Base-by-base conservation (phyloP, 2,113 vertebrate species). In the Oreochromis aureus region DNA sequence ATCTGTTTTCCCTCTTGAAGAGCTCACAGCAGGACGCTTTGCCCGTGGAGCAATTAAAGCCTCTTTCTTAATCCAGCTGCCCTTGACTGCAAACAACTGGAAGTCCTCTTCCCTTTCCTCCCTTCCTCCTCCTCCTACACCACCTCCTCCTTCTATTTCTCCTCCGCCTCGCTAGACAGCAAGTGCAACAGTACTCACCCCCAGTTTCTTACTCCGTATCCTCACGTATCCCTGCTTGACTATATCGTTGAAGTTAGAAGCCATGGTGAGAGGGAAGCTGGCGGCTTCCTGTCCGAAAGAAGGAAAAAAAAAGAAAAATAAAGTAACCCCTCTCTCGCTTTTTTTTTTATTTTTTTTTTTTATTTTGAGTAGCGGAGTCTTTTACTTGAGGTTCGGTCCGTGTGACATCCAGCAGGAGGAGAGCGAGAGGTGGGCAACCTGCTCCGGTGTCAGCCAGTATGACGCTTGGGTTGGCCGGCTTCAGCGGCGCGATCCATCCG, bases 161-260 rank as follows among this genome's bases (percentile, higher is more conserved):
- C 87, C 84, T 18, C 86, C 84, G 6, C 56, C 41, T 32, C 63
- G 56, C 54, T 2, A 84, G 16, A 85, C 85, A 91, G 87, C 93
- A 94, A 93, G 94, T 95, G 91, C 89, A 88, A 91, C 93, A 92
- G 84, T 92, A 98, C 98, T 99, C 96, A 99, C 98, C 98, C 98
- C 98, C 93, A 99, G 97, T 95, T 99, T 99, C 96, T 98, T 98
- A 96, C 98, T 99, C 96, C 98, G 97, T 95, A 99, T 98, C 94
- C 97, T 97, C 96, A 99, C 98, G 91, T 99, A 99, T 95, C 98
- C 98, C 95, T 99, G 98, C 95, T 99, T 99, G 93, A 99, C 98
- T 94, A 99, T 99, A 93, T 99, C 98, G 95, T 99, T 99, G 97
- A 99, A 99, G 98, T 99, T 99, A 95, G 98, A 99, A 96, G 98